Evolutionary conservation across 1,140 invertebrate species (phyloP), one percentile per base, ranked within the genome.

Genomic region (Eumeta japonica): DNA sequence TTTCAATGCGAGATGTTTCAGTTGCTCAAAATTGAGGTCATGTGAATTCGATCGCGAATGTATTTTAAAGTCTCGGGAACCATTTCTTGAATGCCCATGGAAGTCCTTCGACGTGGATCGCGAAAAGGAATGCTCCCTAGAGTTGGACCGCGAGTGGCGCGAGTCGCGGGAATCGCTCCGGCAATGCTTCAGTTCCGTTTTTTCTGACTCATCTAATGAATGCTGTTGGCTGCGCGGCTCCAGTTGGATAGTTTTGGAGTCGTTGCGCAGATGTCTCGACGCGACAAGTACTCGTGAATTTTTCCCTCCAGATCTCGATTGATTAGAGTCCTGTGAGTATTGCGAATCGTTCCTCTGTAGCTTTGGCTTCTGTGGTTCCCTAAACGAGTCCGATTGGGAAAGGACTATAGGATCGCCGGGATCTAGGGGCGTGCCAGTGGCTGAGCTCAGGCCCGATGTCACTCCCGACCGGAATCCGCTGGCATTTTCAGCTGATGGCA

Each of bases 161-260:
- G 47, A 39, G 41, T 52, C 49, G 27, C 60, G 57, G 5, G 72
- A 75, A 40, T 68, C 60, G 15, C 71, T 72, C 10, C 72, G 52
- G 4, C 68, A 62, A 48, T 75, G 72, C 14, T 39, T 42, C 37
- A 48, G 19, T 35, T 48, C 49, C 15, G 58, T 37, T 38, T 61
- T 55, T 28, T 60, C 58, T 32, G 48, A 37, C 46, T 67, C 65
- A 17, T 71, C 68, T 4, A 55, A 42, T 37, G 66, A 63, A 38
- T 66, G 59, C 36, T 68, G 64, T 7, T 60, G 50, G 35, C 59
- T 59, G 55, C 78, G 65, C 43, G 76, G 68, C 52, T 81, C 79
- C 42, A 80, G 54, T 38, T 81, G 79, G 50, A 81, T 78, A 11
- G 78, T 80, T 45, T 79, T 79, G 14, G 79, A 81, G 61, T 81